Conservation (phyloP, 2,113 vertebrate genomes). For the Ivindomyrus marchei region DNA sequence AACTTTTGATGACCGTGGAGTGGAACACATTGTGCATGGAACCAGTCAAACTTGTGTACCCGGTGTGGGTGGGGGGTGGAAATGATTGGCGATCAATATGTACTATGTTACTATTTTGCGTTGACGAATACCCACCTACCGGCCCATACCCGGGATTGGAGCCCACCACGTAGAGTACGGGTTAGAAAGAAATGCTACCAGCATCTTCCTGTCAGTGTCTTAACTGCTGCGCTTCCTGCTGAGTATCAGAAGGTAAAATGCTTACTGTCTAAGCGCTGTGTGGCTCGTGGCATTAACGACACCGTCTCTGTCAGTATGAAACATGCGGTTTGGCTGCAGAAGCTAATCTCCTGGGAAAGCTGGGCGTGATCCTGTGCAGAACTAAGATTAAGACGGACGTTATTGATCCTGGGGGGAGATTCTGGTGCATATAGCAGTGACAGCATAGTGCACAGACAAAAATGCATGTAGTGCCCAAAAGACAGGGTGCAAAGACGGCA, state of each 20-base stretch:
- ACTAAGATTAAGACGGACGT: not conserved
- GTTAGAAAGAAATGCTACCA: not conserved
- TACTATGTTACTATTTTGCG: not conserved
- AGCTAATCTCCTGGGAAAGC: not conserved
- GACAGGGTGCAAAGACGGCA: not conserved
- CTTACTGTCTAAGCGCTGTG: not conserved
- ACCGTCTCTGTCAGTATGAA: not conserved
- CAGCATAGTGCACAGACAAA: not conserved
- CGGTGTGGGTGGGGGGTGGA: not conserved
- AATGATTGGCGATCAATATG: not conserved
- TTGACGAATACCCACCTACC: too few species aligned
- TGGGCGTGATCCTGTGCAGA: not conserved
- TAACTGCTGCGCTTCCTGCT: not conserved
- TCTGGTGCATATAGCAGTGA: not conserved
- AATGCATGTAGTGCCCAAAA: not conserved
- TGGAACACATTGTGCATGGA: not conserved
- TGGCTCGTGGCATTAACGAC: not conserved
- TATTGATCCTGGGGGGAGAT: not conserved
- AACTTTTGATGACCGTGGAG: not conserved
- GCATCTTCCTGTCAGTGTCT: not conserved
- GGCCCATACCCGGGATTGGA: not conserved
- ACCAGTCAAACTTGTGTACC: not conserved
- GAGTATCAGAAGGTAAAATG: not conserved
- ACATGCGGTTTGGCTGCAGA: not conserved
- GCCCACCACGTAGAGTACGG: not conserved